phyloP scores from a whole-genome alignment of 1,140 invertebrate genomes.

The Belonocnema kinseyi region DNA sequence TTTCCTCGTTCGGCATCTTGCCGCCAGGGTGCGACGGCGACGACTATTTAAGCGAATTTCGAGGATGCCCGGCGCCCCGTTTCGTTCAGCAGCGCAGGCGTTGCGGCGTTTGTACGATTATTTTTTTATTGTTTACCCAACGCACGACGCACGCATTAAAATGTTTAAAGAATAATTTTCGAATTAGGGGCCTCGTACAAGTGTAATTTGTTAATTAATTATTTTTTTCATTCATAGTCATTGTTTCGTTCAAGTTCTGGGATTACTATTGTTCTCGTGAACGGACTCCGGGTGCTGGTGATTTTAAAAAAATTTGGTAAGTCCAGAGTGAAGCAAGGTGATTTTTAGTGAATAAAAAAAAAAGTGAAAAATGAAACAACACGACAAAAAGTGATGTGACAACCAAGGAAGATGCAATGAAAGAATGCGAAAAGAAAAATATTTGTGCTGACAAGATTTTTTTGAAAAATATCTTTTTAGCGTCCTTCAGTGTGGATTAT shows the following conservation, averaged over 20 bases:
- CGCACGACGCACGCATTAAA: constrained; percentile 10
- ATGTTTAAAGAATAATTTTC: neutral
- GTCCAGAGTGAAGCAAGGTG: neutral
- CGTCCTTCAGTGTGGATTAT: constrained; percentile 13
- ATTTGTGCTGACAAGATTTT: constrained; percentile 2
- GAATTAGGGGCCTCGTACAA: constrained; percentile 27
- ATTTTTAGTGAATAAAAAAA: neutral
- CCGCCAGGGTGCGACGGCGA: constrained; percentile 69
- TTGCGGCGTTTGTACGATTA: constrained; percentile 66
- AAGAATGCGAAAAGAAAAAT: neutral
- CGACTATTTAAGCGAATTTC: constrained; percentile 75
- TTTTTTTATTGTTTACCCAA: constrained; percentile 42
- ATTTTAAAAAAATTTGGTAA: constrained; percentile 4
- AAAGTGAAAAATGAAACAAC: neutral
- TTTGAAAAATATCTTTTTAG: constrained; percentile 12
- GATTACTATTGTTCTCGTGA: neutral
- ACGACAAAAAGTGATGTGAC: constrained; percentile 8
- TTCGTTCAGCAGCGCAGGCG: constrained; percentile 74
- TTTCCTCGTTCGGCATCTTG: constrained; percentile 61
- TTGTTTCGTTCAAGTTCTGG: neutral
- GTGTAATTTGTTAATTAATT: neutral
- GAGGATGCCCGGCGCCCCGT: constrained; percentile 70
- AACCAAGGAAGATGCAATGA: constrained; percentile 54
- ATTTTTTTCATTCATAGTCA: neutral
- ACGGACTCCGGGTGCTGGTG: constrained; percentile 3